phyloP scores from a whole-genome alignment of 1,140 invertebrate genomes.

The Spodoptera litura region DNA sequence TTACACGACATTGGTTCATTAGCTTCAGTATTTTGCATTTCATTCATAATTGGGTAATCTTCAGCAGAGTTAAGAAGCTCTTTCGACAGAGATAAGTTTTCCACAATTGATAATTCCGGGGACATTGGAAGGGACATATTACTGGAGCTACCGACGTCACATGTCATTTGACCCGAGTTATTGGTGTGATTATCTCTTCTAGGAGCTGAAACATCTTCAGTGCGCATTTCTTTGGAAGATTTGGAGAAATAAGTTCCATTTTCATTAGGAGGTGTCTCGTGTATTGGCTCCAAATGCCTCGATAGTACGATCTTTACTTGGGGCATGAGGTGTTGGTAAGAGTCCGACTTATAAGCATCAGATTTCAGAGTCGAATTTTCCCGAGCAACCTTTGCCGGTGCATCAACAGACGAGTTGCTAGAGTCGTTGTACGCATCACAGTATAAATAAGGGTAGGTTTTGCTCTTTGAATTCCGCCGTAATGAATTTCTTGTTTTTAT shows the following conservation, averaged over 20 bases:
- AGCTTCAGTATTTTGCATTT: constrained; percentile 48
- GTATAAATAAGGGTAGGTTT: constrained; percentile 46
- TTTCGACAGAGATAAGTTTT: constrained; percentile 75
- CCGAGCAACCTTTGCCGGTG: constrained; percentile 52
- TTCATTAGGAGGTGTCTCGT: constrained; percentile 54
- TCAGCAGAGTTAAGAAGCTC: constrained; percentile 56
- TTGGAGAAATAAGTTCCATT: constrained; percentile 6
- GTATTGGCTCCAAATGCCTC: constrained; percentile 62
- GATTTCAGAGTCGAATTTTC: constrained; percentile 66
- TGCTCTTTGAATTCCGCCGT: constrained; percentile 50
- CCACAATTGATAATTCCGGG: constrained; percentile 78
- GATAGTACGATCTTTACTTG: constrained; percentile 33
- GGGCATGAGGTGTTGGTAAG: constrained; percentile 70
- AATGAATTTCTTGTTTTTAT: constrained; percentile 28
- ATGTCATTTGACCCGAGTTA: constrained; percentile 31
- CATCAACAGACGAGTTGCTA: constrained; percentile 58
- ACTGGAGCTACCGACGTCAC: constrained; percentile 63
- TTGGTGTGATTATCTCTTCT: background rate
- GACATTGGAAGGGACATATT: constrained; percentile 73
- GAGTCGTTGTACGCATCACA: constrained; percentile 64
- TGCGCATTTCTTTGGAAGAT: constrained; percentile 26
- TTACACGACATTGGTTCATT: constrained; percentile 22
- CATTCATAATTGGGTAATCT: constrained; percentile 55
- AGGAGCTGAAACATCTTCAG: constrained; percentile 28
- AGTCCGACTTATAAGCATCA: constrained; percentile 73